phyloP scores from a whole-genome alignment of 2,797 vertebrate species.

The Vireo griseus region DNA sequence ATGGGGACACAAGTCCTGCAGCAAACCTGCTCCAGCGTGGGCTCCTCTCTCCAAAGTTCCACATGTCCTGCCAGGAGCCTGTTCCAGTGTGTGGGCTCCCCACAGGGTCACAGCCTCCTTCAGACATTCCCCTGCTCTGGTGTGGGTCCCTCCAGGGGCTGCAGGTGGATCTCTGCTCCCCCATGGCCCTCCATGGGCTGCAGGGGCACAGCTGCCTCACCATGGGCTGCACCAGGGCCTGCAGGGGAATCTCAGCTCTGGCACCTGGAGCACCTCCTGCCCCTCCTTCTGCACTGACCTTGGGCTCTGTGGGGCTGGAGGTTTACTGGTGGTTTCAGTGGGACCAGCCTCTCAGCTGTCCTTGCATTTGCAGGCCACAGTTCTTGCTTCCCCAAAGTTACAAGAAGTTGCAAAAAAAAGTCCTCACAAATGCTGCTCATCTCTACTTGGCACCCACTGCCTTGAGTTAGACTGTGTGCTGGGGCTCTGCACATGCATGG shows the following conservation, averaged over 20 bases:
- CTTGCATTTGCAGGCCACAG: neutral
- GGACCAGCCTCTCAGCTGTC: rapidly evolving
- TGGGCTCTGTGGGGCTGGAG: neutral
- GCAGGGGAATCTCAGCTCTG: too few species aligned
- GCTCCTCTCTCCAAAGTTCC: neutral
- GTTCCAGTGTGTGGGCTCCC: neutral
- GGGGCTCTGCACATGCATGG: neutral
- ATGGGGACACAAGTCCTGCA: neutral
- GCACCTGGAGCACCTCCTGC: neutral
- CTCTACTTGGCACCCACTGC: neutral
- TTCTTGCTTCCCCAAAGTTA: neutral
- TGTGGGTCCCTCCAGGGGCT: rapidly evolving
- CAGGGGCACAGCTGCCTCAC: too few species aligned
- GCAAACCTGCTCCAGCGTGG: neutral
- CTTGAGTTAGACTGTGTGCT: neutral
- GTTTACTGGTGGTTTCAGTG: neutral
- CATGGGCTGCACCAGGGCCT: too few species aligned
- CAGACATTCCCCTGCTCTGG: neutral
- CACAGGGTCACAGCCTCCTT: neutral
- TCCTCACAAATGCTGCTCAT: neutral
- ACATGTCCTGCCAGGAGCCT: neutral
- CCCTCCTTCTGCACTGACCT: neutral
- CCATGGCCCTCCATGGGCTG: rapidly evolving
- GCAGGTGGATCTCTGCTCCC: neutral
- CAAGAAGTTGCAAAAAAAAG: neutral